Conservation (phyloP, 1,140 invertebrate genomes). For the Tetramorium parvispinum region DNA sequence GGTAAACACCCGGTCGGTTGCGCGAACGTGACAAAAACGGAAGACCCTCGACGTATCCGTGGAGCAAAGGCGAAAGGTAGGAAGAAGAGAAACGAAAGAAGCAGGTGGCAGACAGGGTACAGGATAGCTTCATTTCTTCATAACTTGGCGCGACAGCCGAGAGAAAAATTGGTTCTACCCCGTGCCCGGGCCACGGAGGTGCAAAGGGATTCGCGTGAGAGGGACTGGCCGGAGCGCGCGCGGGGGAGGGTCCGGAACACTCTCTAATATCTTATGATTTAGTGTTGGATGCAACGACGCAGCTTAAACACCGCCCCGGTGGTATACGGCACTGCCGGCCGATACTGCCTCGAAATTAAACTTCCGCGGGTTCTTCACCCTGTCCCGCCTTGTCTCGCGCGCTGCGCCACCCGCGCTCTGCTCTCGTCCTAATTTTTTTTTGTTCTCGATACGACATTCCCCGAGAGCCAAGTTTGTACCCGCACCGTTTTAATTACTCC, state of each 20-base stretch:
- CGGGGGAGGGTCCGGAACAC: constrained; percentile 59
- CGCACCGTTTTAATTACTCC: constrained; percentile 70
- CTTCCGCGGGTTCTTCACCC: constrained; percentile 68
- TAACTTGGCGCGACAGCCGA: constrained; percentile 81
- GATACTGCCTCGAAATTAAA: constrained; percentile 82
- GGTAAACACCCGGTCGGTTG: constrained; percentile 50
- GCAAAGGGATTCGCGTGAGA: constrained; percentile 71
- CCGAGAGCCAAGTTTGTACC: constrained; percentile 52
- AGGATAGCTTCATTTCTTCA: constrained; percentile 79
- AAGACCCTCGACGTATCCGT: constrained; percentile 58
- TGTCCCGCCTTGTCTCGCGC: constrained; percentile 58
- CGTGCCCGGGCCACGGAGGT: constrained; percentile 64
- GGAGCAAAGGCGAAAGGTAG: constrained; percentile 34
- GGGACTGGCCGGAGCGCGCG: constrained; percentile 32
- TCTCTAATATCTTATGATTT: constrained; percentile 84
- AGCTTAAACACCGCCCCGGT: constrained; percentile 76
- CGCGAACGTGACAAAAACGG: constrained; percentile 59
- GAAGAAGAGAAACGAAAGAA: constrained; percentile 55
- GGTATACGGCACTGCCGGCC: constrained; percentile 69
- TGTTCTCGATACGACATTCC: constrained; percentile 45
- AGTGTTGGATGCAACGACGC: constrained; percentile 81
- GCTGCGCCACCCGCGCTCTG: not conserved
- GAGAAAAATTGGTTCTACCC: constrained; percentile 83
- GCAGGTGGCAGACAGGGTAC: constrained; percentile 69
- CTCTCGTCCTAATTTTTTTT: constrained; percentile 1